Conservation (phyloP, 2,797 vertebrate genomes). For the Hozukius guyotensis region DNA sequence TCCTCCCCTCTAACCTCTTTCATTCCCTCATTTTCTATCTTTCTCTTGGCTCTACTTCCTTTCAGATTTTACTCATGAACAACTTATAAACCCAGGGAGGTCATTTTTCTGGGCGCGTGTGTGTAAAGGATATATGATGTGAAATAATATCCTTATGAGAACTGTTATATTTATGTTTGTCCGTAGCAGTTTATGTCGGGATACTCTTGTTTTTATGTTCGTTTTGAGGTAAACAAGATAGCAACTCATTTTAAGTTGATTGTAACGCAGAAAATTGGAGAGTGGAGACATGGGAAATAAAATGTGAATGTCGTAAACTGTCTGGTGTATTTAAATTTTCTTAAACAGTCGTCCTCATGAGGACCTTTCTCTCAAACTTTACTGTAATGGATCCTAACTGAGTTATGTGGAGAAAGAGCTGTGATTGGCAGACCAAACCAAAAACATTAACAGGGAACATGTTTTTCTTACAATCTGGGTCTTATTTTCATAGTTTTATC, state of each 20-base stretch:
- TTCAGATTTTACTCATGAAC: conserved; percentile 16
- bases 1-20: conserved; percentile 24
- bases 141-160: conserved; percentile 6
- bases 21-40: conserved; percentile 12
- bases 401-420: conserved; percentile 3
- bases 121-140: neutral
- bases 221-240: conserved; percentile 30
- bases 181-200: conserved; percentile 21
- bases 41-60: neutral
- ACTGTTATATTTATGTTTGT: conserved; percentile 25
- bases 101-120: neutral
- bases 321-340: conserved; percentile 2
- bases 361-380: neutral
- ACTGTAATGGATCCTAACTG: conserved; percentile 13
- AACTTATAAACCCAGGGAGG: conserved; percentile 28
- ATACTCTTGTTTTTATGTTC: conserved; percentile 31
- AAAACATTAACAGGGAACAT: neutral
- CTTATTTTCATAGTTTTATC: neutral
- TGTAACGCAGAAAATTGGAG: conserved; percentile 46
- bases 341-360: conserved; percentile 6
- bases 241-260: conserved; percentile 43
- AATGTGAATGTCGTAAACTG: conserved; percentile 60
- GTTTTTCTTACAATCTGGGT: neutral
- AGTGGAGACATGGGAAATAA: conserved; percentile 65
- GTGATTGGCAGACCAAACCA: neutral